Evolutionary conservation across 2,888 invertebrate species (phyloP).

Genomic region (Apotomis turbidana): DNA sequence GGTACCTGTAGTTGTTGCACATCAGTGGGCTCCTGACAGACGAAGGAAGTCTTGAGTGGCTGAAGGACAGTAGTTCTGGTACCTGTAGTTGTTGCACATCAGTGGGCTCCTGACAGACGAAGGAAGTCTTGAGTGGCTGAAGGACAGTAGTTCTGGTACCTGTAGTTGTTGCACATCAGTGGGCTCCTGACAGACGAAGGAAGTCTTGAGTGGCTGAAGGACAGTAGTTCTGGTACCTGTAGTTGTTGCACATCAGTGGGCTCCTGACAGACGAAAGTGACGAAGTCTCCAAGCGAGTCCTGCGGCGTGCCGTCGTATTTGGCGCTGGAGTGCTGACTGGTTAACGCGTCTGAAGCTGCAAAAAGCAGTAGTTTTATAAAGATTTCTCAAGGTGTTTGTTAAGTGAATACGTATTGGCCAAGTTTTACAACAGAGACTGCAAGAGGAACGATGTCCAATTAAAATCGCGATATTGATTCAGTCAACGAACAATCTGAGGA

Average conservation of each 20-base stretch:
- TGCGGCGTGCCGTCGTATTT: constrained; percentile 88
- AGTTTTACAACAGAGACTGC: too few relatives aligned
- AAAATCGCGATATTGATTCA: too few relatives aligned
- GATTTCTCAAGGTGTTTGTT: too few relatives aligned
- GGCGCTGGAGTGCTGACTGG: constrained; percentile 82
- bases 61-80: neutral
- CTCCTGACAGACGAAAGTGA: constrained; percentile 98
- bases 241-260: constrained; percentile 89
- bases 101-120: too few relatives aligned
- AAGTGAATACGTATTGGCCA: too few relatives aligned
- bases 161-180: constrained; percentile 76
- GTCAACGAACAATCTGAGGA: too few relatives aligned
- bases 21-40: too few relatives aligned
- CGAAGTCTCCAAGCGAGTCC: constrained; percentile 97
- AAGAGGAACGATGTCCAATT: too few relatives aligned
- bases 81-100: constrained; percentile 84
- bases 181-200: too few relatives aligned
- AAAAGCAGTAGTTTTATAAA: too few relatives aligned
- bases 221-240: constrained; percentile 79
- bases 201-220: neutral
- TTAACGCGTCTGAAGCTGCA: constrained; percentile 50
- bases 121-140: too few relatives aligned
- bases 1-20: constrained; percentile 84
- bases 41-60: too few relatives aligned
- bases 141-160: constrained; percentile 65